Evolutionary conservation across 2,888 invertebrate species (phyloP), one percentile per base, ranked within the genome.

Genomic region (Dynastes hyllus): DNA sequence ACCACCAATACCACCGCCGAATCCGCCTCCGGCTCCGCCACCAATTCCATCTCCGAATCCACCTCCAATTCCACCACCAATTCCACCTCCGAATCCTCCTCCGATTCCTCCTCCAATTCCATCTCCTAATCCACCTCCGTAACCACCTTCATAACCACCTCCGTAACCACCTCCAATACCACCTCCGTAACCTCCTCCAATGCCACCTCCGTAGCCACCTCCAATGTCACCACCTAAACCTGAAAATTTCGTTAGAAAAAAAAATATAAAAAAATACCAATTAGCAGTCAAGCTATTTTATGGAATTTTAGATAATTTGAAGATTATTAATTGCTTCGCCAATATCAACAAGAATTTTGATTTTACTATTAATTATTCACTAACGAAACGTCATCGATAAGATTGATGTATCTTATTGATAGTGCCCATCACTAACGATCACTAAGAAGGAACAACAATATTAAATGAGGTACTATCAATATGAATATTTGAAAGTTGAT

Each of bases 1-100:
- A 2, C 80, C 67, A 9, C 81, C 80, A 22, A 45, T n/a, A n/a
- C 82, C 79, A n/a, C 80, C 80, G 13, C 82, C 81, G 0, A 53
- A 13, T 51, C 87, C 82, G 85, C 90, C 58, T 82, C 87, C 80
- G 84, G 87, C 77, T 87, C 73, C 70, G 11, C 82, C 82, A 13
- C 81, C 81, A 8, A 78, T 77, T 40, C 71, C 69, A 61, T 80
- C 78, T 11, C 81, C 81, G 9, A 78, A 69, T 8, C 87, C 82
- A 85, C 90, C 61, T 82, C 87, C 80, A 84, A 87, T 76, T 87
- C 80, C 80, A 3, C 82, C 82, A 3, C 82, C 81, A 40, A 69
- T 8, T 40, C 82, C 82, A n/a, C 77, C 77, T 55, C 81, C 82
- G 37, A 65, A 37, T 32, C 82, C 80, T 1, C 80, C 80, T 50